These are phyloP conservation scores for Elysia chlorotica DNA, from an alignment of 1,140 invertebrate species.

Conservation along the genomic window DNA sequence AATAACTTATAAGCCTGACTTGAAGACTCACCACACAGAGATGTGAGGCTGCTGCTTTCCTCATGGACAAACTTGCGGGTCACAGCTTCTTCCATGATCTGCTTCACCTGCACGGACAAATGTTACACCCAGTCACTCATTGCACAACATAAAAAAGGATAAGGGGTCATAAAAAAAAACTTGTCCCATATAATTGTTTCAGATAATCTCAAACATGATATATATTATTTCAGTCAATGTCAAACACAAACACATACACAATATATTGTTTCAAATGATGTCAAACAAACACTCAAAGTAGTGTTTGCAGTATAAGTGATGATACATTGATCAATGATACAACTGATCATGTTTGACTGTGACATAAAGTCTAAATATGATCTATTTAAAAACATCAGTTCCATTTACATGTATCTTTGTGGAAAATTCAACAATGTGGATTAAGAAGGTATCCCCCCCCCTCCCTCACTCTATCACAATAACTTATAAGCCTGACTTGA, in stretches of 20 bases:
- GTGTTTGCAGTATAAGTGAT: too few species aligned
- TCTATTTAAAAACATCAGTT: too few species aligned
- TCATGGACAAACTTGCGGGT: slow-evolving; percentile 91
- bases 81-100: slow-evolving; percentile 93
- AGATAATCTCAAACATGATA: too few species aligned
- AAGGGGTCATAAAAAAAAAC: too few species aligned
- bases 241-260: too few species aligned
- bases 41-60: slow-evolving; percentile 85
- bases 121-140: background rate
- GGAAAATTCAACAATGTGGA: too few species aligned
- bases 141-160: too few species aligned
- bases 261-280: too few species aligned
- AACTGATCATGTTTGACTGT: background rate
- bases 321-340: background rate
- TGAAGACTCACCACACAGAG: slow-evolving; percentile 74
- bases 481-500: background rate
- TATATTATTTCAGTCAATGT: too few species aligned
- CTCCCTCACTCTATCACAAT: background rate
- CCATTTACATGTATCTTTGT: too few species aligned
- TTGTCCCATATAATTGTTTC: too few species aligned
- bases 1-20: background rate
- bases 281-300: too few species aligned
- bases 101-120: slow-evolving; percentile 72
- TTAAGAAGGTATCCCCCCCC: background rate
- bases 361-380: background rate